Conservation (phyloP, 2,888 invertebrate genomes). For the Labia minor region DNA sequence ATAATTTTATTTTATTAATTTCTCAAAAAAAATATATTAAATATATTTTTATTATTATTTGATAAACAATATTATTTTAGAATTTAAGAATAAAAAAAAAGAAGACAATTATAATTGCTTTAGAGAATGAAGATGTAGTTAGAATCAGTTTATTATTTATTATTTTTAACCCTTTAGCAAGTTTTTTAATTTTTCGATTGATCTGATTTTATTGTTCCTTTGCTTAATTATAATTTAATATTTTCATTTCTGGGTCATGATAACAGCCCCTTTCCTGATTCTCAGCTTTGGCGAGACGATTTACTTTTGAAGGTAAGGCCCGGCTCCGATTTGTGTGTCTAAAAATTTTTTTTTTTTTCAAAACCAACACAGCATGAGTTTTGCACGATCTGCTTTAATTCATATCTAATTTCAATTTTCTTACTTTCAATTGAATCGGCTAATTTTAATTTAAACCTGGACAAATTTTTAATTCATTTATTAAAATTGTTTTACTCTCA, state of each 20-base stretch:
- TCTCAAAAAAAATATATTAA: background rate
- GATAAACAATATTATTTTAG: background rate
- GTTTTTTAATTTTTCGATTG: background rate
- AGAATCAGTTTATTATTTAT: background rate
- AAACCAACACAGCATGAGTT: background rate
- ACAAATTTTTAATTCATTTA: too few species aligned
- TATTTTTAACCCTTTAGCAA: background rate
- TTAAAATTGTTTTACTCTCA: too few species aligned
- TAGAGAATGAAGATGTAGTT: background rate
- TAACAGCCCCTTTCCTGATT: constrained; percentile 41
- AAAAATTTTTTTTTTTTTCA: background rate
- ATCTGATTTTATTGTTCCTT: constrained; percentile 22
- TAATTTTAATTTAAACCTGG: background rate
- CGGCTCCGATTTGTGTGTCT: background rate
- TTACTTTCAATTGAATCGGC: background rate
- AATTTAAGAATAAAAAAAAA: background rate
- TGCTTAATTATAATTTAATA: constrained; percentile 35
- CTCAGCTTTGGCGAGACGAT: constrained; percentile 41
- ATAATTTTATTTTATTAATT: background rate
- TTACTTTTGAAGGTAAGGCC: constrained; percentile 41
- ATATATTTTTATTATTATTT: background rate
- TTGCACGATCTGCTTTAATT: background rate
- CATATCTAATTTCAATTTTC: background rate
- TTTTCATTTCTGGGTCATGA: constrained; percentile 40
- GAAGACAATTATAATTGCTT: background rate